phyloP scores from a whole-genome alignment of 2,797 vertebrate genomes.

The Nyctibius grandis region DNA sequence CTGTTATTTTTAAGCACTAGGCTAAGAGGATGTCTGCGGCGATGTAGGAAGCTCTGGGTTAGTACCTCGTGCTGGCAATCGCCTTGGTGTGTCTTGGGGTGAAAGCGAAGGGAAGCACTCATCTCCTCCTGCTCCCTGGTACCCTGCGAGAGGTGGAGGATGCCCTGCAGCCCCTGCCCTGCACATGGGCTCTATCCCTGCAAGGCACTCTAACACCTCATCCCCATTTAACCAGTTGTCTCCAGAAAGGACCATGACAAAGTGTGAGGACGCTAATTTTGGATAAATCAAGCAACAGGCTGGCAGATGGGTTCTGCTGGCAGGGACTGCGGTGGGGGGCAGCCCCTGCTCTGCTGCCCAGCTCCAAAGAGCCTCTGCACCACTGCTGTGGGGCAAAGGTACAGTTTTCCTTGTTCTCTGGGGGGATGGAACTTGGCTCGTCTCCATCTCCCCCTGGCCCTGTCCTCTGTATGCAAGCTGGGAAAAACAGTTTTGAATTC shows the following conservation, averaged over 20 bases:
- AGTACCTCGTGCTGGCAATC: not conserved
- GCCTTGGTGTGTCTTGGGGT: not conserved
- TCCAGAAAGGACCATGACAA: not conserved
- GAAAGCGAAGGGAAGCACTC: not conserved
- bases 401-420: not conserved
- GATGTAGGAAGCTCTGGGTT: not conserved
- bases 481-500: not conserved
- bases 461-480: not conserved
- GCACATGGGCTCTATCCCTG: accelerated
- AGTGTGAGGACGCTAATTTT: accelerated
- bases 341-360: not conserved
- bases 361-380: not conserved
- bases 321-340: not conserved
- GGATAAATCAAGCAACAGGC: not conserved
- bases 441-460: not conserved
- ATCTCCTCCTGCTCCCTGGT: not conserved
- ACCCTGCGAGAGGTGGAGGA: not conserved
- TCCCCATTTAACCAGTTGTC: not conserved
- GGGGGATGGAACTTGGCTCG: not conserved
- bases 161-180: not conserved
- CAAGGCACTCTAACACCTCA: not conserved
- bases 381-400: accelerated
- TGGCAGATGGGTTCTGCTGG: not conserved
- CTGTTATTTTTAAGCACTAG: constrained; percentile 52
- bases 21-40: constrained; percentile 28